A percentile compares a stretch with the other conserved stretches of the same genome.
These are phyloP conservation scores for Ceuthmochares aereus DNA, from an alignment of 2,113 vertebrate genomes.

Conservation along the genomic window DNA sequence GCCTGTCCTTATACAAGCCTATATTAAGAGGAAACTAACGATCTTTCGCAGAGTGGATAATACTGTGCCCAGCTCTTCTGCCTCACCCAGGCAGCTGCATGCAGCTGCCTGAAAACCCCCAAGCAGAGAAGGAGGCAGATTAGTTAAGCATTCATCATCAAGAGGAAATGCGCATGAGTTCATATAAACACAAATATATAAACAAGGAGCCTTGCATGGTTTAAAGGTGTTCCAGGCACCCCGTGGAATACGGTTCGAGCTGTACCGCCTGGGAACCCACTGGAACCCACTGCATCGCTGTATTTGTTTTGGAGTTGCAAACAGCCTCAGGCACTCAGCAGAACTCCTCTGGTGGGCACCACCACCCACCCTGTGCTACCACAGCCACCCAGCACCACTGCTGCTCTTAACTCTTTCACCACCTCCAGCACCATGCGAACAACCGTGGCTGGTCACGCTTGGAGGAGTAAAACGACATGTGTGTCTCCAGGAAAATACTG, in stretches of 20 bases:
- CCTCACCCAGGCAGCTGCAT: slow-evolving; percentile 23
- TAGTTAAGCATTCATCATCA: slow-evolving; percentile 33
- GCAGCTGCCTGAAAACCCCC: slow-evolving; percentile 22
- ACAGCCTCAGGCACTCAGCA: not conserved
- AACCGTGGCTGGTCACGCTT: accelerated
- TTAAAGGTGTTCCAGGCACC: slow-evolving; percentile 39
- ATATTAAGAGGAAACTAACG: not conserved
- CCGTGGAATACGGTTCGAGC: not conserved
- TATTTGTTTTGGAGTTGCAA: slow-evolving; percentile 32
- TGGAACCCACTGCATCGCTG: not conserved
- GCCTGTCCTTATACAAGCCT: not conserved
- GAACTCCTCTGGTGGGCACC: slow-evolving; percentile 21
- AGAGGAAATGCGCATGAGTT: slow-evolving; percentile 55
- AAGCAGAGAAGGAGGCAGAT: not conserved
- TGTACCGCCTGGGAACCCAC: not conserved
- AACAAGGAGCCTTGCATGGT: not conserved
- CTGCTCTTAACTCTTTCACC: not conserved
- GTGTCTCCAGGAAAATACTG: not conserved
- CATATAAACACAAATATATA: slow-evolving; percentile 26
- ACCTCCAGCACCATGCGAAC: not conserved
- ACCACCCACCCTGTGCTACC: not conserved
- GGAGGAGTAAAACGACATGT: accelerated
- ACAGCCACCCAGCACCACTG: not conserved
- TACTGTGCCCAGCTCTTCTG: not conserved
- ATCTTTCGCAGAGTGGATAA: not conserved